Conservation (phyloP, 92 coral and sea anemone genomes). For the Paramuricea clavata region DNA sequence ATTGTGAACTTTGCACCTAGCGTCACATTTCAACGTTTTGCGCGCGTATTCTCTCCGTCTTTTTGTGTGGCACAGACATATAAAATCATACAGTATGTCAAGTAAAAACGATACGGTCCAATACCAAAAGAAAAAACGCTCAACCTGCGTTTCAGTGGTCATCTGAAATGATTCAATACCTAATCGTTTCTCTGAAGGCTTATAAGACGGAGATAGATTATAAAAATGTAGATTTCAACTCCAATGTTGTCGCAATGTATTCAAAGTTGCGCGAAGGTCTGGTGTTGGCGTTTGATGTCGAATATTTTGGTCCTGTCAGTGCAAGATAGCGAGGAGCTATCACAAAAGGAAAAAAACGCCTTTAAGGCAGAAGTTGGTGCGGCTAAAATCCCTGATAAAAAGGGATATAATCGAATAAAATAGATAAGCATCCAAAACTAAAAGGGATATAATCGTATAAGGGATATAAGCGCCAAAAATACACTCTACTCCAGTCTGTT, state of each 20-base stretch:
- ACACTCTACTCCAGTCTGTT: too few relatives aligned
- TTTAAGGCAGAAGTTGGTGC: slow-evolving; percentile 31
- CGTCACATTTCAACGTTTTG: neutral
- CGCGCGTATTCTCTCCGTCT: neutral
- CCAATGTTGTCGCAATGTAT: slow-evolving; percentile 52
- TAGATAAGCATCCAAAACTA: too few relatives aligned
- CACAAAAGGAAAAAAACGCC: slow-evolving; percentile 41
- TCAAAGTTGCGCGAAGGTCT: slow-evolving; percentile 17
- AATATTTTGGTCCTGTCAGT: slow-evolving; percentile 59
- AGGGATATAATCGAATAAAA: slow-evolving; percentile 60
- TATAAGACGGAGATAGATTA: slow-evolving; percentile 52
- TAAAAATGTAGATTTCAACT: slow-evolving; percentile 53
- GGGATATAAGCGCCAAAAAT: too few relatives aligned
- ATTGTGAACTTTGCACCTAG: neutral
- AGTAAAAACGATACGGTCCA: neutral
- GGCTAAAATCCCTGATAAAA: too few relatives aligned
- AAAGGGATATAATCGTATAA: too few relatives aligned
- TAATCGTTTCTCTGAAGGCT: slow-evolving; percentile 14
- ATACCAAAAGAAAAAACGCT: neutral
- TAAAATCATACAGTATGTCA: neutral
- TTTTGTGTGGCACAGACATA: neutral
- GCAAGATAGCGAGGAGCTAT: slow-evolving; percentile 28
- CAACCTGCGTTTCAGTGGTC: neutral
- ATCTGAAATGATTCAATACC: slow-evolving; percentile 21
- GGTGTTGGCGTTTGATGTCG: slow-evolving; percentile 10